Conservation (phyloP, 1,140 invertebrate genomes). For the Sminthurinus signatus region DNA sequence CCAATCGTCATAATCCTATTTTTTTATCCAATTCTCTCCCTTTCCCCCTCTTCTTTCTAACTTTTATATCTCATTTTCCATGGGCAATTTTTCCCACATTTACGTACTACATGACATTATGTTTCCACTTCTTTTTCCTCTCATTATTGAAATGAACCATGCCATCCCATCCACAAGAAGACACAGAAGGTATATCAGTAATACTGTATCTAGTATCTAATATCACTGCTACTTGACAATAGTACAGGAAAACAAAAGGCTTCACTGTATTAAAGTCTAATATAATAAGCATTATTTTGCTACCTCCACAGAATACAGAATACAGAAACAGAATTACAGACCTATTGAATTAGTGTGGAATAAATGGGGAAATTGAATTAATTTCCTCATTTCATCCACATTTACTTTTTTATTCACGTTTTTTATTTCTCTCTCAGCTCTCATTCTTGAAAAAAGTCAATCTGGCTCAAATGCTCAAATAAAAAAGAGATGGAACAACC, state of each 20-base stretch:
- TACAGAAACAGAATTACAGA: no score
- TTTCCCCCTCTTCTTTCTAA: neutral
- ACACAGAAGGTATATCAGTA: no score
- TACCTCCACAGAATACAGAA: neutral
- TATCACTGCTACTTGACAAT: no score
- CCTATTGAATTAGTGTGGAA: no score
- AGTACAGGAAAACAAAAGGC: neutral
- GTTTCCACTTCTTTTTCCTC: neutral
- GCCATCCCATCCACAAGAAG: no score
- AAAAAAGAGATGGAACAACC: neutral
- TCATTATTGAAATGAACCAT: neutral
- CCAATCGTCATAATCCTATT: neutral
- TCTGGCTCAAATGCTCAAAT: neutral
- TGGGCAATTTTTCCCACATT: slow-evolving; percentile 11
- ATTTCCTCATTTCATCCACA: neutral
- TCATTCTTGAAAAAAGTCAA: neutral
- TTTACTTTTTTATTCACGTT: neutral
- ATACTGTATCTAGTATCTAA: no score
- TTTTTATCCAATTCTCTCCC: neutral
- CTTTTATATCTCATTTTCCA: slow-evolving; percentile 11
- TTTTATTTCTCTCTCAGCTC: neutral
- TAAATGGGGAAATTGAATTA: slow-evolving; percentile 6
- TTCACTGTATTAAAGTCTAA: neutral
- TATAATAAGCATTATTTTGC: neutral
- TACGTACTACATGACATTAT: no score